phyloP scores from a whole-genome alignment of 2,797 vertebrate species.

The Clarias pachynema region DNA sequence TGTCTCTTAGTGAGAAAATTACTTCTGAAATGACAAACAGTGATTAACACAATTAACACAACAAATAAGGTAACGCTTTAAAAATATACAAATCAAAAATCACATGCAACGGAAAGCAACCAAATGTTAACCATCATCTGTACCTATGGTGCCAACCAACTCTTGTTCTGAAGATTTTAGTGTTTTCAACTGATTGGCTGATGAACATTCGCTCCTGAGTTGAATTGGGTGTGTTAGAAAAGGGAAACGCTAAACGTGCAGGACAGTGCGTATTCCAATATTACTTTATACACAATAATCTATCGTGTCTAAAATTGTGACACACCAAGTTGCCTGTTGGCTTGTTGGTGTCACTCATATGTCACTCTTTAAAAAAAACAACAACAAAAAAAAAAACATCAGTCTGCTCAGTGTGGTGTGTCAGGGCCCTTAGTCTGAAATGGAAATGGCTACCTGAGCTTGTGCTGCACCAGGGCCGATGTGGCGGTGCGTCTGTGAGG shows the following conservation, averaged over 20 bases:
- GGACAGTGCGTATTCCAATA: background rate
- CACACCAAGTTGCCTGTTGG: background rate
- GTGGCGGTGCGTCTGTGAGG: conserved; percentile 83
- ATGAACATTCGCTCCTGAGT: background rate
- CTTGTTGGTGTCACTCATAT: too few species aligned
- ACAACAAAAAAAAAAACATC: background rate
- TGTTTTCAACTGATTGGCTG: background rate
- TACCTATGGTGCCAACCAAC: background rate
- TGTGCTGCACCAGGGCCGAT: conserved; percentile 90
- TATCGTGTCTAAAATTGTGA: background rate
- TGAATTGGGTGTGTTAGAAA: background rate
- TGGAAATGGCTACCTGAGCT: conserved; percentile 83
- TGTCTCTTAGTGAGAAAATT: conserved; percentile 98
- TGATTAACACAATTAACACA: background rate
- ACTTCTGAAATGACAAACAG: conserved; percentile 78
- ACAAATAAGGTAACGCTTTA: background rate
- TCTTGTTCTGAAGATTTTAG: background rate
- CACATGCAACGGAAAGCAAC: background rate
- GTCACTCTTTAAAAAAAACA: too few species aligned
- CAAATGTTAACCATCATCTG: background rate
- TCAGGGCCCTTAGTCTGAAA: background rate
- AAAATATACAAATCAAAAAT: background rate
- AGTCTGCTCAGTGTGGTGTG: background rate
- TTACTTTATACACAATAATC: background rate
- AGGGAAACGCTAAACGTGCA: background rate